Evolutionary conservation across 2,797 vertebrate species (phyloP).

Genomic region (Sitta carolinensis): DNA sequence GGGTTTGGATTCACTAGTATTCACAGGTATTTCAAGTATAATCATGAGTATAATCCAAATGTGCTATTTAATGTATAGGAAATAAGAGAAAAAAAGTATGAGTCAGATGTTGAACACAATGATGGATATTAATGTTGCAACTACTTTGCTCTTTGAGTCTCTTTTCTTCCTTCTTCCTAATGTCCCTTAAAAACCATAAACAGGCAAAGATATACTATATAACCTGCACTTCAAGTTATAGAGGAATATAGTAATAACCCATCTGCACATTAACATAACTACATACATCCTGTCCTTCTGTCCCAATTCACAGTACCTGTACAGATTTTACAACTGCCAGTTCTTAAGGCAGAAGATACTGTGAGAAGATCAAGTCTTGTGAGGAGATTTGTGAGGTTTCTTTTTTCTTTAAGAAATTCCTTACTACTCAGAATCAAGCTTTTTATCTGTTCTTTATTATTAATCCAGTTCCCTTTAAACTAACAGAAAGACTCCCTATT

Average conservation of each 20-base stretch:
- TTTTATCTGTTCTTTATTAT: not conserved
- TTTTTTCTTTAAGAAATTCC: not conserved
- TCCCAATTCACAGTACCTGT: not conserved
- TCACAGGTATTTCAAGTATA: not conserved
- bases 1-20: not conserved
- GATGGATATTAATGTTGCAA: not conserved
- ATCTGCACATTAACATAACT: not conserved
- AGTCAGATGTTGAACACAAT: not conserved
- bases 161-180: not conserved
- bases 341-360: not conserved
- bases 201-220: not conserved
- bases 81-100: not conserved
- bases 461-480: not conserved
- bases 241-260: not conserved
- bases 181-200: not conserved
- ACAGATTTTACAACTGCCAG: not conserved
- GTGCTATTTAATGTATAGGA: not conserved
- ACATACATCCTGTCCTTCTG: not conserved
- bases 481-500: not conserved
- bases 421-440: not conserved
- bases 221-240: not conserved
- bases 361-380: not conserved
- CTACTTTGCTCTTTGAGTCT: not conserved
- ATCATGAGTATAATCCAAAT: not conserved
- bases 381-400: not conserved